phyloP scores from a whole-genome alignment of 2,888 invertebrate species.

The Aspidiotus destructor region DNA sequence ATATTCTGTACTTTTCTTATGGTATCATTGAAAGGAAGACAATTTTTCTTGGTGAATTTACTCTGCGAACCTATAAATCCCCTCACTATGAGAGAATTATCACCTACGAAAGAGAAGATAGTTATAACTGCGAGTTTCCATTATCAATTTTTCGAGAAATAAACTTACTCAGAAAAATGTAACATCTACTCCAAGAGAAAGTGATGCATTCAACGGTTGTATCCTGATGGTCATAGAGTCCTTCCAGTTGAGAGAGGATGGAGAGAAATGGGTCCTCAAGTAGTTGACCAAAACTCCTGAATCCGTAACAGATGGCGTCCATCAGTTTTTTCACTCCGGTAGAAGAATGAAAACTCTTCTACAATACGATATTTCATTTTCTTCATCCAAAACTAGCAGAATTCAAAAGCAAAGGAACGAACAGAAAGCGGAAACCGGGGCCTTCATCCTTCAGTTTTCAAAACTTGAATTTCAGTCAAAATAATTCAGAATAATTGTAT shows the following conservation, averaged over 20 bases:
- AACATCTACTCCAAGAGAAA: constrained; percentile 34
- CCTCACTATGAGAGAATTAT: neutral
- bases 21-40: neutral
- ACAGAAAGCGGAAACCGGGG: no score
- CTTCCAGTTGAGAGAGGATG: constrained; percentile 14
- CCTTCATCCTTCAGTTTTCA: no score
- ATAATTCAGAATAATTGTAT: no score
- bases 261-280: constrained; percentile 10
- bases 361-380: no score
- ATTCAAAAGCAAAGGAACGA: no score
- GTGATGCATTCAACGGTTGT: constrained; percentile 23
- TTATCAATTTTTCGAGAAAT: neutral
- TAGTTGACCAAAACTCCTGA: constrained; percentile 34
- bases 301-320: constrained; percentile 32
- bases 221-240: neutral
- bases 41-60: neutral
- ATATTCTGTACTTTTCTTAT: constrained; percentile 8
- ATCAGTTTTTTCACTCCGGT: neutral
- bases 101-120: neutral
- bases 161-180: constrained; percentile 33
- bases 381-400: no score
- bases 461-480: no score
- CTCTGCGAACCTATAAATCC: constrained; percentile 9
- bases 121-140: neutral
- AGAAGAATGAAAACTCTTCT: no score